Conservation (phyloP, 1,140 invertebrate species). For the Drosophila eugracilis region DNA sequence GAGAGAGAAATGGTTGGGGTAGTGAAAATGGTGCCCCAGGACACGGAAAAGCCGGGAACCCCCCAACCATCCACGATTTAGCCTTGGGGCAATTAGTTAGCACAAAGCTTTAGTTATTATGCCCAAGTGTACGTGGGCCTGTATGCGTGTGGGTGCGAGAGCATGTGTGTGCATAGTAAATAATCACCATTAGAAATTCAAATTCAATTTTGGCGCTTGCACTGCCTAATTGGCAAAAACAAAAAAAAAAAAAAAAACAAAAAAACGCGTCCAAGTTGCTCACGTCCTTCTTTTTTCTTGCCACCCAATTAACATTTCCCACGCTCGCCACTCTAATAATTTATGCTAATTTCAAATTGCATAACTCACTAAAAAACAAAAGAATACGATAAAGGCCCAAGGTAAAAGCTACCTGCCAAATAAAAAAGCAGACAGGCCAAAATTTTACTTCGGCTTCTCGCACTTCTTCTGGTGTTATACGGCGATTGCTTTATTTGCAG, state of each 20-base stretch:
- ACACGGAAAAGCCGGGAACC: neutral
- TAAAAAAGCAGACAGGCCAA: slow-evolving; percentile 7
- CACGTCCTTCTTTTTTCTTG: slow-evolving; percentile 22
- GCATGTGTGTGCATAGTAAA: slow-evolving; percentile 56
- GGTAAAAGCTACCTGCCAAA: slow-evolving; percentile 33
- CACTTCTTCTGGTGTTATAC: slow-evolving; percentile 3
- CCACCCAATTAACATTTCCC: slow-evolving; percentile 30
- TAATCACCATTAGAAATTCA: slow-evolving; percentile 71
- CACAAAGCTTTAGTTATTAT: slow-evolving; percentile 78
- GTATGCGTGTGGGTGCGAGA: slow-evolving; percentile 19
- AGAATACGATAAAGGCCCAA: neutral
- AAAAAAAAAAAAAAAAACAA: no score
- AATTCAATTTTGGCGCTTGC: slow-evolving; percentile 68
- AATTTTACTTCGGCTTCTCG: neutral
- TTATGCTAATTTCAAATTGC: slow-evolving; percentile 72
- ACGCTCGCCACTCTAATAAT: slow-evolving; percentile 44
- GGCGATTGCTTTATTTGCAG: slow-evolving; percentile 44
- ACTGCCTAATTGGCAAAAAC: slow-evolving; percentile 65
- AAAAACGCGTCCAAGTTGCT: slow-evolving; percentile 8
- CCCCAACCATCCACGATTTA: slow-evolving; percentile 29
- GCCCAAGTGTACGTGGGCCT: slow-evolving; percentile 54
- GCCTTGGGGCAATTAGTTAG: slow-evolving; percentile 77
- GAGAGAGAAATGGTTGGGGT: neutral
- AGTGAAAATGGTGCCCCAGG: neutral
- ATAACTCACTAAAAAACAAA: slow-evolving; percentile 46